phyloP scores from a whole-genome alignment of 2,888 invertebrate species.

The Biston betularia region DNA sequence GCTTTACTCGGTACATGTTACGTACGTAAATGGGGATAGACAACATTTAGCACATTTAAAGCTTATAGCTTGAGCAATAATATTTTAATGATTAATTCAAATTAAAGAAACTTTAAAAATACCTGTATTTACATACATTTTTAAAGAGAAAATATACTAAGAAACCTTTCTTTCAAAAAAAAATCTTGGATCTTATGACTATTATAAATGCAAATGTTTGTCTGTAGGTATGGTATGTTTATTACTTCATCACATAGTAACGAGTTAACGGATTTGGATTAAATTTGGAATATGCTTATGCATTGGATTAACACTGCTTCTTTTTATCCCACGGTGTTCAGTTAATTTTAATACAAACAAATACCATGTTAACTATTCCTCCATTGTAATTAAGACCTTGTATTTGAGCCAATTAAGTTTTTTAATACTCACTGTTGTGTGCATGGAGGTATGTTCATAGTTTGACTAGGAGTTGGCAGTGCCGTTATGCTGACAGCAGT shows the following conservation, averaged over 20 bases:
- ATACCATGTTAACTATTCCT: neutral
- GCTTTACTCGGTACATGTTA: constrained; percentile 28
- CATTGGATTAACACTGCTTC: too few species aligned
- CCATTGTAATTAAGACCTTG: neutral
- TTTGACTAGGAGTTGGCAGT: constrained; percentile 68
- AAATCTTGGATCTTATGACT: too few species aligned
- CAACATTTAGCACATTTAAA: constrained; percentile 40
- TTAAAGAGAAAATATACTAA: neutral
- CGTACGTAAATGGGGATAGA: constrained; percentile 34
- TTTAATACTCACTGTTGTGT: constrained; percentile 77
- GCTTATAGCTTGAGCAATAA: constrained; percentile 39
- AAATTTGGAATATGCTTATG: too few species aligned
- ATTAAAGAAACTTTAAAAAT: neutral
- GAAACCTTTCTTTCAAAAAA: neutral
- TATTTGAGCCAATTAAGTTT: constrained; percentile 7
- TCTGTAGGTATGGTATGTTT: too few species aligned
- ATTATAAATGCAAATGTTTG: too few species aligned
- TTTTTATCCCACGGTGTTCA: too few species aligned
- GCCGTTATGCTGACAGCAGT: constrained; percentile 77
- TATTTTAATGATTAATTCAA: neutral
- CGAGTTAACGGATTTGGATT: too few species aligned
- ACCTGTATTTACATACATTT: neutral
- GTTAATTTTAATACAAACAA: too few species aligned
- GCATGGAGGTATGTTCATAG: constrained; percentile 67
- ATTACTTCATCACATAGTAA: too few species aligned